Evolutionary conservation across 2,888 invertebrate genomes (phyloP), one percentile per base, ranked within the genome.

Genomic region (Folsomia candida): DNA sequence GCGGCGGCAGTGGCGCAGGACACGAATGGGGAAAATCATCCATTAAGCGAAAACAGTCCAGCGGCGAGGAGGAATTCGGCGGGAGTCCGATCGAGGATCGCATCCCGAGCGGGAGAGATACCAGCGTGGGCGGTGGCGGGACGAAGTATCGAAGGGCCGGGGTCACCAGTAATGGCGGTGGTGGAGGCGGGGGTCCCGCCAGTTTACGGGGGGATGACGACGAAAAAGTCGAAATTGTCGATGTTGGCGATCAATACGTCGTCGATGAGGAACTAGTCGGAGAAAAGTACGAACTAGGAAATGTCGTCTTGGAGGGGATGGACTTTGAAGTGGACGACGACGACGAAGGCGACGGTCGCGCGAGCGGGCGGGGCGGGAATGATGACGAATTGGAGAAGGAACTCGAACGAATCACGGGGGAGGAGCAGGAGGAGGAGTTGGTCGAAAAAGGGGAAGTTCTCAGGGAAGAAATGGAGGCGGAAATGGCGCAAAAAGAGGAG

Each of bases 181-280:
- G 14, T 4, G 37, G 14, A 51, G 76, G 77, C 63, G 60, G 28
- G 11, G 67, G 75, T 67, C 66, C 28, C 60, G 24, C 2, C 27
- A 20, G 51, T 18, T 22, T 68, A 29, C 61, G 80, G 73, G 74
- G 81, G 77, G 76, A 79, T 79, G 58, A 81, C 71, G 78, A 81
- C 78, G 75, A 81, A 75, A 73, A 80, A 79, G 70, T 81, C 72
- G 70, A 81, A 78, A 67, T 80, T 80, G 62, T 81, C 64, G 74
- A 81, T 79, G 66, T 64, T 18, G 70, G 70, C 2, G 64, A 68
- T 3, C 72, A 71, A 37, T 67, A 69, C n/a, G 68, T 70, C 28
- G 59, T 72, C 24, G 27, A 68, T 22, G 28, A 57, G 47, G 75
- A 72, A 80, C 65, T 51, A 60, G 68, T 72, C 68, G 74, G 79